Conservation (phyloP, 2,113 vertebrate species). For the Tilapia sparmanii region DNA sequence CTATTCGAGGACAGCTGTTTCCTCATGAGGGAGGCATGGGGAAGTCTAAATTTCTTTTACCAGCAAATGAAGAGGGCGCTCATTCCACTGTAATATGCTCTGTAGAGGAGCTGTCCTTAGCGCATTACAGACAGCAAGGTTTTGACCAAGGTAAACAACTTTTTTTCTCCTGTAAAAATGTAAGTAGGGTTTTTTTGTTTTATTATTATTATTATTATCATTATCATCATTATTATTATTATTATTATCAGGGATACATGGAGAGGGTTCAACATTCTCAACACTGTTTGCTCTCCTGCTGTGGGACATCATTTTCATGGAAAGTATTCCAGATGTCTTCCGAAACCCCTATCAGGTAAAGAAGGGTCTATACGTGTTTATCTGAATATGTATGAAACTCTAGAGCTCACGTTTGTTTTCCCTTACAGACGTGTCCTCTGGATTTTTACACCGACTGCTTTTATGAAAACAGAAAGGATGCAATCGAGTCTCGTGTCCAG, state of each 20-base stretch:
- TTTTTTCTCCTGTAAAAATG: neutral
- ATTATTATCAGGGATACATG: conserved; percentile 83
- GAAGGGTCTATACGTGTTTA: neutral
- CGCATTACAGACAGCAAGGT: conserved; percentile 80
- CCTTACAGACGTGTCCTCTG: conserved; percentile 77
- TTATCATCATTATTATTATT: neutral
- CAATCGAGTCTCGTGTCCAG: conserved; percentile 75
- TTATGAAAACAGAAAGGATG: conserved; percentile 77
- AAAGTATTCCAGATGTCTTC: conserved; percentile 84
- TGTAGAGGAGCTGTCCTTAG: conserved; percentile 87
- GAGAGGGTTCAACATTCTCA: conserved; percentile 91
- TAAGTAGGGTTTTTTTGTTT: neutral
- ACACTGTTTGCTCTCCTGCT: conserved; percentile 84
- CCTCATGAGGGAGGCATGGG: conserved; percentile 83
- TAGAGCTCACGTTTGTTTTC: neutral
- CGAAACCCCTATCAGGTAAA: conserved; percentile 87
- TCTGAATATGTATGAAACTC: neutral
- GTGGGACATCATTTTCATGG: conserved; percentile 93
- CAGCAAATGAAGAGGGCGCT: conserved; percentile 40
- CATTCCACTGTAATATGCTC: conserved; percentile 82
- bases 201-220: neutral
- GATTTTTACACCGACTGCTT: conserved; percentile 92
- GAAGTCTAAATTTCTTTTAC: conserved; percentile 86
- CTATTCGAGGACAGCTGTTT: conserved; percentile 87
- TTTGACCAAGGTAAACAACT: conserved; percentile 84